Evolutionary conservation across 2,797 vertebrate genomes (phyloP), one percentile per base, ranked within the genome.

Genomic region (Peromyscus nudipes): DNA sequence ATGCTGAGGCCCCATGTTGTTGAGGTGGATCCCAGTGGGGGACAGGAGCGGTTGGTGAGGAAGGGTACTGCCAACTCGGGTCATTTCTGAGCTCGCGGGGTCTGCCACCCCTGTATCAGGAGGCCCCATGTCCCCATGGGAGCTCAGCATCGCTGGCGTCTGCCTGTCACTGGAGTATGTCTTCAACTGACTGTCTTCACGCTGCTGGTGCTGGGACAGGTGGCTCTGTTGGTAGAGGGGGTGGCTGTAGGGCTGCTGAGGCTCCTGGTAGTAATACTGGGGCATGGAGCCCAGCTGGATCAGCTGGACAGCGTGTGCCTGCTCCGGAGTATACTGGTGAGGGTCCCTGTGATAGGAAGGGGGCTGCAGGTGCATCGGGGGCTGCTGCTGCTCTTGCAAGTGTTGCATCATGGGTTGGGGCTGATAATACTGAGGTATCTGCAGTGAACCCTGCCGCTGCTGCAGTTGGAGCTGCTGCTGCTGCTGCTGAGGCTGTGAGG

Each of bases 231-330:
- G 98, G 97, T 99, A 99, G 87, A 99, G 94, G 79, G 99, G 97
- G 71, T 97, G 98, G 93, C 98, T 95, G 84, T 98, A 99, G 94
- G 98, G 96, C 82, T 98, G 98, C 0, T 99, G 99, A 2, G 98
- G 97, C 95, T 99, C 98, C 86, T 99, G 99, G 96, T 98, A 99
- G 98, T 98, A 99, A 96, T 99, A 99, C 86, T 98, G 99, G 89
- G 99, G 98, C 95, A 98, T 76, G 17, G 99, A 97, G 92, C 98
- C 98, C 97, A 99, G 1, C 97, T 99, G 99, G 77, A 99, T 98
- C n/a, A 99, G 98, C 97, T 99, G 99, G 92, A 99, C 97, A 52
- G 98, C 96, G 16, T 99, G 99, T 4, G 98, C 92, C 46, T 98
- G 98, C 97, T 99, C 99, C 46, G 99, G 98, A 85, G 98, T 67